A percentile compares a stretch with the other conserved stretches of the same genome.
Evolutionary conservation across 2,888 invertebrate genomes (phyloP).

Genomic region (Ennomos quercinarius): DNA sequence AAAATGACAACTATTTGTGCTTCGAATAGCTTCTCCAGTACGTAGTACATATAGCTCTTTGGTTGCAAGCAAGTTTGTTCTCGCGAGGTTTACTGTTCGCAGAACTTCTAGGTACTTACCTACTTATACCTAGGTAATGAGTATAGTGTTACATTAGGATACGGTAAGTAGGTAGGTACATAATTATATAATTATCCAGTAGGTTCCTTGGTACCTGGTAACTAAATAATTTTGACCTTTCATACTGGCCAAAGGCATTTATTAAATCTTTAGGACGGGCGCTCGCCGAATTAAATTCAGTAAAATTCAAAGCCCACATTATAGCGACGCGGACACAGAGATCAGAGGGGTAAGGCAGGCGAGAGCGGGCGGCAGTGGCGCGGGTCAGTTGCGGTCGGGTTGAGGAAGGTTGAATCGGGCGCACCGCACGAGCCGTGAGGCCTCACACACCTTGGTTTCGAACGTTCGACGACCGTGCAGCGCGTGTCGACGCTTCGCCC

Average conservation of each 20-base stretch:
- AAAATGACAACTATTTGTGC: no score
- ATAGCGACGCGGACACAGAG: conserved; percentile 40
- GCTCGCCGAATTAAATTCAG: conserved; percentile 25
- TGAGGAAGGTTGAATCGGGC: conserved; percentile 85
- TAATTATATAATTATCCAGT: no score
- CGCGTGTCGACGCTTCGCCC: conserved; percentile 82
- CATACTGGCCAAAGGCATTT: conserved; percentile 1
- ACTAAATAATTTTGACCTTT: conserved; percentile 4
- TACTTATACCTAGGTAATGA: no score
- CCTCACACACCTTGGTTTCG: conserved; percentile 74
- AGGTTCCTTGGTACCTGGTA: not conserved
- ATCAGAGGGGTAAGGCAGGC: conserved; percentile 33
- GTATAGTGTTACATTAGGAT: no score
- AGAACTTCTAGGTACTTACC: no score
- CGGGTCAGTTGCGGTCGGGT: conserved; percentile 85
- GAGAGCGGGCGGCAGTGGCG: conserved; percentile 49
- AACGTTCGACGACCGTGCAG: conserved; percentile 82
- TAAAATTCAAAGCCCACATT: conserved; percentile 38
- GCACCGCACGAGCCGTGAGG: conserved; percentile 81
- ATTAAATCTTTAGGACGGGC: conserved; percentile 13
- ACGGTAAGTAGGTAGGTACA: no score
- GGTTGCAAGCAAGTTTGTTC: no score
- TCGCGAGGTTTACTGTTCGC: no score
- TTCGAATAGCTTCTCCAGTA: no score
- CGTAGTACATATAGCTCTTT: no score